Conservation (phyloP, 2,797 vertebrate genomes). For the Triplophysa bombifrons region DNA sequence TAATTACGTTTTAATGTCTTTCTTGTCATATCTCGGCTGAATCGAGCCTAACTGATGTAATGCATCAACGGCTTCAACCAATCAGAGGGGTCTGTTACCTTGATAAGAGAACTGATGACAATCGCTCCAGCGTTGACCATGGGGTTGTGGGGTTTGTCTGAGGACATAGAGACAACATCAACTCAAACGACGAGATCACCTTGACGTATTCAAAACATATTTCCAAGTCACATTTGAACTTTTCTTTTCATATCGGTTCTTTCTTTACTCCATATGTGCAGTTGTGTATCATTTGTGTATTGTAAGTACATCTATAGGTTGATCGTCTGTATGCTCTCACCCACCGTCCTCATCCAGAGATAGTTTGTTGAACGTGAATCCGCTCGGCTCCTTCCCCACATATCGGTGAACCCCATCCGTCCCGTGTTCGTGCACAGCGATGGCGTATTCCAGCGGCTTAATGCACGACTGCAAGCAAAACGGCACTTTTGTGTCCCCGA, state of each 20-base stretch:
- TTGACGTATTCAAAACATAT: too few relatives aligned
- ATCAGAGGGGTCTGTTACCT: slow-evolving; percentile 71
- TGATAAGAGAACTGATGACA: slow-evolving; percentile 87
- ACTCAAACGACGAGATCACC: too few relatives aligned
- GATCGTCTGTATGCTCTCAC: slow-evolving; percentile 39
- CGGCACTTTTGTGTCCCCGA: slow-evolving; percentile 86
- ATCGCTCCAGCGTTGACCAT: slow-evolving; percentile 92
- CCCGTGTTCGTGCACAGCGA: slow-evolving; percentile 81
- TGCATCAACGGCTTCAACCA: neutral
- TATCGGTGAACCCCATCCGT: slow-evolving; percentile 82
- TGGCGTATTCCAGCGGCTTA: slow-evolving; percentile 87
- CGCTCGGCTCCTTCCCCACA: slow-evolving; percentile 89
- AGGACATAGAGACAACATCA: neutral
- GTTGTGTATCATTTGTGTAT: too few relatives aligned
- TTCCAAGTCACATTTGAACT: too few relatives aligned
- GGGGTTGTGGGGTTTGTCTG: slow-evolving; percentile 89
- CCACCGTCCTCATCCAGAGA: slow-evolving; percentile 85
- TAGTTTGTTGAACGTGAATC: slow-evolving; percentile 87
- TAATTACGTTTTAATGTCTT: too few relatives aligned
- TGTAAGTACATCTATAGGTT: neutral
- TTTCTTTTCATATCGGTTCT: too few relatives aligned
- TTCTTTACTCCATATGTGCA: too few relatives aligned
- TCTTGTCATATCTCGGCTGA: neutral
- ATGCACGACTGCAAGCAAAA: slow-evolving; percentile 91
- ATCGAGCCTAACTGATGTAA: neutral